These are phyloP conservation scores for Mechanitis mazaeus DNA, from an alignment of 2,888 invertebrate genomes.

Conservation along the genomic window DNA sequence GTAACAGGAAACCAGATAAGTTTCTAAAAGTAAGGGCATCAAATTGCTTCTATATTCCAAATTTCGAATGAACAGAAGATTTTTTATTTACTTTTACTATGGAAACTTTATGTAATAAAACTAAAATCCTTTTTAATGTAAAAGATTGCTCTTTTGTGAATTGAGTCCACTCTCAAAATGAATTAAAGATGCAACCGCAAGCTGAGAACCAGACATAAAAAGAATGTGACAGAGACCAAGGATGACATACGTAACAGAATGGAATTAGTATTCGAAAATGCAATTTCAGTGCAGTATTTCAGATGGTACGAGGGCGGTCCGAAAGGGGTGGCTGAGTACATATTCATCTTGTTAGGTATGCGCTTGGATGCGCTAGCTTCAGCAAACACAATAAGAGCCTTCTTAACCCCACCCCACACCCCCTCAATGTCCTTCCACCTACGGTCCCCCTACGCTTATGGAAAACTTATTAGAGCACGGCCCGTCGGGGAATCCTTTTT, in stretches of 20 bases:
- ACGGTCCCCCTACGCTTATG: slow-evolving; percentile 59
- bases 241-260: slow-evolving; percentile 40
- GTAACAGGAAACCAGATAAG: too few relatives aligned
- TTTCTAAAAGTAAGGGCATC: too few relatives aligned
- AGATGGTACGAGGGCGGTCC: slow-evolving; percentile 53
- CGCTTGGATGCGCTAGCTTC: slow-evolving; percentile 75
- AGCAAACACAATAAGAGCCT: slow-evolving; percentile 76
- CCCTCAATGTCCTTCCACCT: slow-evolving; percentile 26
- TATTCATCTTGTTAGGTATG: slow-evolving; percentile 77
- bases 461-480: slow-evolving; percentile 76
- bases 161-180: slow-evolving; percentile 4
- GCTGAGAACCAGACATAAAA: slow-evolving; percentile 31
- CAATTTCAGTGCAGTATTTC: slow-evolving; percentile 70
- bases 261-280: slow-evolving; percentile 74
- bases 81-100: background rate
- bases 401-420: slow-evolving; percentile 41
- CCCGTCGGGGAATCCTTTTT: slow-evolving; percentile 76
- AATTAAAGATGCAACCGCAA: slow-evolving; percentile 19
- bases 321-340: slow-evolving; percentile 65
- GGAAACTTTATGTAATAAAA: background rate
- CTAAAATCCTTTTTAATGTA: slow-evolving; percentile 1
- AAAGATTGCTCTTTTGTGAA: slow-evolving; percentile 12
- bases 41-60: too few relatives aligned
- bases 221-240: slow-evolving; percentile 27
- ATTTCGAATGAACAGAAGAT: too few relatives aligned